Conservation (phyloP, 2,113 vertebrate species). For the Rhabdornis inornatus region DNA sequence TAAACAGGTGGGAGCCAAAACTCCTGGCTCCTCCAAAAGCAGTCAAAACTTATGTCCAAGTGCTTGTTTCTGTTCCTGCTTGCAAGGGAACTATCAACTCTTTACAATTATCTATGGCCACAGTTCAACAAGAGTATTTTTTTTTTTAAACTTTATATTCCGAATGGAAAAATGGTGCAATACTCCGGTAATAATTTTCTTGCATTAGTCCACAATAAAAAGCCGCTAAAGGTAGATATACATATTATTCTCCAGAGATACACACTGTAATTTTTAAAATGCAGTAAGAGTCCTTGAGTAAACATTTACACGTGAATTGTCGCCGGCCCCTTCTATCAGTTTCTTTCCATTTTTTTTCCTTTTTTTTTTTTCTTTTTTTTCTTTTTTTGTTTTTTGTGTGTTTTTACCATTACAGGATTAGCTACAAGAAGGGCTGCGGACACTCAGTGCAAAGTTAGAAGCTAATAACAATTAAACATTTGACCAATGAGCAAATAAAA, state of each 20-base stretch:
- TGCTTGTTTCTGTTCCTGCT: conserved; percentile 78
- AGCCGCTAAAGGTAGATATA: conserved; percentile 93
- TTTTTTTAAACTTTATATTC: conserved; percentile 72
- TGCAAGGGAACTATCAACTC: conserved; percentile 67
- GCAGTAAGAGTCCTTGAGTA: conserved; percentile 93
- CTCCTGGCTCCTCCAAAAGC: conserved; percentile 86
- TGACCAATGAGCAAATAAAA: conserved; percentile 78
- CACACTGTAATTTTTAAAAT: conserved; percentile 80
- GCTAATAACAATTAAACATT: conserved; percentile 81
- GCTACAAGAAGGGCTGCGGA: conserved; percentile 87
- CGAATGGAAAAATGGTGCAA: conserved; percentile 89
- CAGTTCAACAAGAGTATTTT: conserved; percentile 82
- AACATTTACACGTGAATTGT: conserved; percentile 97
- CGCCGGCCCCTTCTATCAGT: conserved; percentile 82
- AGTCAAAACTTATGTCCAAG: conserved; percentile 86
- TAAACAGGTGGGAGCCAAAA: conserved; percentile 81
- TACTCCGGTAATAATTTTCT: conserved; percentile 83
- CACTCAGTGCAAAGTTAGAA: conserved; percentile 98
- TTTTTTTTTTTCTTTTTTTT: background rate
- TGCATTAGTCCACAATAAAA: conserved; percentile 91
- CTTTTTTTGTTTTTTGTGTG: background rate
- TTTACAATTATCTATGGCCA: conserved; percentile 85
- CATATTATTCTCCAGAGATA: conserved; percentile 86
- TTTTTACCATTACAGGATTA: conserved; percentile 73
- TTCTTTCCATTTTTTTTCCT: conserved; percentile 31